Evolutionary conservation across 2,113 vertebrate genomes (phyloP).

Genomic region (Barbus barbus): DNA sequence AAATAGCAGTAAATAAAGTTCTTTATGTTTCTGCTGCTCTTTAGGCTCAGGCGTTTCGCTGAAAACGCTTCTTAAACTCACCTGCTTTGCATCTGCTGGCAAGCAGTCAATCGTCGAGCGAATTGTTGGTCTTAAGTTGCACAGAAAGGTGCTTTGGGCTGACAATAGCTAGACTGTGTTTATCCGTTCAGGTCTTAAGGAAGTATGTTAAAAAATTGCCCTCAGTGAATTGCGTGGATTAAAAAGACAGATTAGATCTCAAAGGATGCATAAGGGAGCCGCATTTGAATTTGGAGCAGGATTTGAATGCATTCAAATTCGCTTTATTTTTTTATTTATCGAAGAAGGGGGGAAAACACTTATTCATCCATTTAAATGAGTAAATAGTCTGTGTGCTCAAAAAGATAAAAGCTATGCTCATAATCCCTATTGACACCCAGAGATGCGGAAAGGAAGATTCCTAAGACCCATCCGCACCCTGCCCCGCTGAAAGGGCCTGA

Average conservation of each 20-base stretch:
- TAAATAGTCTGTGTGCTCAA: constrained; percentile 77
- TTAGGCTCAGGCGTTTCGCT: constrained; percentile 69
- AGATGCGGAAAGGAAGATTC: constrained; percentile 74
- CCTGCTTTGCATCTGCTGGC: constrained; percentile 74
- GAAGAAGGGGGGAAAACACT: constrained; percentile 64
- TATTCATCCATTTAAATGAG: constrained; percentile 79
- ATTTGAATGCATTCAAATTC: constrained; percentile 79
- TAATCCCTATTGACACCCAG: constrained; percentile 83
- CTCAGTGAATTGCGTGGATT: constrained; percentile 71
- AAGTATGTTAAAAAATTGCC: constrained; percentile 76
- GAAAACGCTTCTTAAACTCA: constrained; percentile 65
- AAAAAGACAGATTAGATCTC: constrained; percentile 78
- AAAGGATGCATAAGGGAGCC: constrained; percentile 74
- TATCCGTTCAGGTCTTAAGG: constrained; percentile 77
- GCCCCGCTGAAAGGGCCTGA: constrained; percentile 70
- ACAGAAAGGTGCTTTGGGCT: constrained; percentile 75
- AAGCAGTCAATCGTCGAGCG: constrained; percentile 68
- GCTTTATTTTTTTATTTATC: constrained; percentile 72
- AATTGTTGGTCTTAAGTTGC: constrained; percentile 77
- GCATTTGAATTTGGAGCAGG: constrained; percentile 75
- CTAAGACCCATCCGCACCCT: constrained; percentile 74
- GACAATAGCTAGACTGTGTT: constrained; percentile 78
- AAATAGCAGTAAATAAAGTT: constrained; percentile 76
- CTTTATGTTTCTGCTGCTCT: constrained; percentile 70
- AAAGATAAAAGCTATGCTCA: constrained; percentile 78